These are phyloP conservation scores for Rhabdophis nuchalis DNA, from an alignment of 2,797 vertebrate species.

Conservation along the genomic window DNA sequence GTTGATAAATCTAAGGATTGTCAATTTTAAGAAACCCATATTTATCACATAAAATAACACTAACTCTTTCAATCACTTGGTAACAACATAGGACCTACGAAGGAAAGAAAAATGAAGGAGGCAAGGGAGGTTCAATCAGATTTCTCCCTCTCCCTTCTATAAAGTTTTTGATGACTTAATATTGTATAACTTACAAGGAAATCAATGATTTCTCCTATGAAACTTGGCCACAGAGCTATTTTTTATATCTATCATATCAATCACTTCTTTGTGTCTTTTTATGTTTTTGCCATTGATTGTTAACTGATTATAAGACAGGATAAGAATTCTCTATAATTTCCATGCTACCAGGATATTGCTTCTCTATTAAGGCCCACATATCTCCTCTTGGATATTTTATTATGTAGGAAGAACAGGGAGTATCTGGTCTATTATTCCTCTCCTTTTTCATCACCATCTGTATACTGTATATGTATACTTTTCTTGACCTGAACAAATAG, in stretches of 20 bases:
- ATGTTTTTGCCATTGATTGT: background rate
- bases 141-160: background rate
- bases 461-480: background rate
- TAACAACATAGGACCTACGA: background rate
- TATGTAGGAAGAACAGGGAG: background rate
- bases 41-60: background rate
- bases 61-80: background rate
- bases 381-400: background rate
- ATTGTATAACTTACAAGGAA: conserved; percentile 1
- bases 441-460: background rate
- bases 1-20: background rate
- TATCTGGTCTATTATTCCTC: fast-evolving
- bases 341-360: background rate
- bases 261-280: background rate
- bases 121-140: background rate
- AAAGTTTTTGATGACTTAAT: background rate
- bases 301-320: background rate
- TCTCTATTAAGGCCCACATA: fast-evolving
- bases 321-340: background rate
- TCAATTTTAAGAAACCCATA: background rate
- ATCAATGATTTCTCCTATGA: background rate
- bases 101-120: background rate
- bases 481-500: background rate
- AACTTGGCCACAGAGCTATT: background rate
- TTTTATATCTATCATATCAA: background rate